These are phyloP conservation scores for Etia nguti DNA, from an alignment of 2,113 vertebrate genomes.

Conservation along the genomic window DNA sequence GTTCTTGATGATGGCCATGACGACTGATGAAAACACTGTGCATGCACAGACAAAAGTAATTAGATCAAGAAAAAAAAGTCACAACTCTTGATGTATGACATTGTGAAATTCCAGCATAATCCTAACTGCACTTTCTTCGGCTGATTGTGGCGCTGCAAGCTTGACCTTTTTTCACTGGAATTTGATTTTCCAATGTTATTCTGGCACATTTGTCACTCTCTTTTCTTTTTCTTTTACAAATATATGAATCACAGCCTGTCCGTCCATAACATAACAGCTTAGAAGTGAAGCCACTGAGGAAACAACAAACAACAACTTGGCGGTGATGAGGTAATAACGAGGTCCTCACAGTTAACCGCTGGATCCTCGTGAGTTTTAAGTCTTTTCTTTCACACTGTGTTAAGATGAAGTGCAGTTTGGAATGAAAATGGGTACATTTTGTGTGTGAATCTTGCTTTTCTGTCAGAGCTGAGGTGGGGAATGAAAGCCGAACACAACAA, in stretches of 20 bases:
- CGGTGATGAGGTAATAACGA: slow-evolving; percentile 22
- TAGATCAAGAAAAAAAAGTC: background rate
- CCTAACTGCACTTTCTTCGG: background rate
- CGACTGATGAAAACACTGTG: background rate
- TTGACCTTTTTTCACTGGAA: background rate
- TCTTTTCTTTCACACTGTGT: background rate
- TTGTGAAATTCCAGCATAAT: background rate
- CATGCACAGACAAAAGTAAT: background rate
- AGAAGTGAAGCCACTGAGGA: background rate
- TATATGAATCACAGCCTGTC: background rate
- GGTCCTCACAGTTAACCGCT: slow-evolving; percentile 22
- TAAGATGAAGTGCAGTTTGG: slow-evolving; percentile 3
- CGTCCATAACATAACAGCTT: background rate
- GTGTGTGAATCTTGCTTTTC: background rate
- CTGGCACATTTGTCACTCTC: background rate
- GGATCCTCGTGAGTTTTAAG: slow-evolving; percentile 10
- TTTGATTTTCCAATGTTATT: background rate
- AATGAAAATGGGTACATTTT: background rate
- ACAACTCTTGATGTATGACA: background rate
- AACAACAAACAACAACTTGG: slow-evolving; percentile 6
- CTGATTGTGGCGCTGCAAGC: background rate
- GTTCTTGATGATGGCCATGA: background rate
- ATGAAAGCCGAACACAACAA: background rate
- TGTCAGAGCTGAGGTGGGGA: background rate
- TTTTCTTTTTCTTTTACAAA: background rate